Base-by-base conservation (phyloP, 2,797 vertebrate genomes). In the Pangasius larnaudii region DNA sequence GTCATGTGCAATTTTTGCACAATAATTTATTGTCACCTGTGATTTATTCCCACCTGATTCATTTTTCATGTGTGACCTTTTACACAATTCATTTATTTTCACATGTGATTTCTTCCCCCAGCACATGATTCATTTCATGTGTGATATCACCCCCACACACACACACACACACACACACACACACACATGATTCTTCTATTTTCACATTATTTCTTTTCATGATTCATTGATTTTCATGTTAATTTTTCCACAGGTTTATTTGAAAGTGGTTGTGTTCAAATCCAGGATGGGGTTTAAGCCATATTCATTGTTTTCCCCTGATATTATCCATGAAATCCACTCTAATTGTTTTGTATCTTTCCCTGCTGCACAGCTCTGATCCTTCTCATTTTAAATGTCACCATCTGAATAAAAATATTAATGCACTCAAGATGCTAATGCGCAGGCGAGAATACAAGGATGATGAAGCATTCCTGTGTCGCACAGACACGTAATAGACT, bases 401-500 rank as follows among this genome's bases (percentile, higher is more conserved):
- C 30, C 65, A 11, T 61, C 69, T 75, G 88, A 85, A 69, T 87
- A 51, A 85, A 67, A 80, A 74, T 7, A 63, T 86, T 79, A 79
- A 87, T 56, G 58, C 33, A 16, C n/a, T 85, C 77, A n/a, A 71
- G 86, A 90, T 91, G 89, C 86, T 89, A 91, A 91, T 90, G 51
- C 14, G 46, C 56, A 39, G 89, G 77, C 39, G 81, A 80, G 89
- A 88, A 90, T 89, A 86, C 22, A 46, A 75, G 88, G 85, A 88
- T 89, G 89, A 91, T 91, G 88, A 91, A 91, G 91, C 88, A 81
- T 86, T 90, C 87, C 85, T 67, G 42, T 46, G 74, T 72, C 10
- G 58, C 88, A 85, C 58, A 30, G 89, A 90, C 91, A 89, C 78
- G 79, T 92, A 88, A 91, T 88, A 87, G 90, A 91, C 89, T 88